A percentile compares a stretch with the other conserved stretches of the same genome.
Evolutionary conservation across 1,140 invertebrate genomes (phyloP).

Genomic region (Pogonognathellus flavescens): DNA sequence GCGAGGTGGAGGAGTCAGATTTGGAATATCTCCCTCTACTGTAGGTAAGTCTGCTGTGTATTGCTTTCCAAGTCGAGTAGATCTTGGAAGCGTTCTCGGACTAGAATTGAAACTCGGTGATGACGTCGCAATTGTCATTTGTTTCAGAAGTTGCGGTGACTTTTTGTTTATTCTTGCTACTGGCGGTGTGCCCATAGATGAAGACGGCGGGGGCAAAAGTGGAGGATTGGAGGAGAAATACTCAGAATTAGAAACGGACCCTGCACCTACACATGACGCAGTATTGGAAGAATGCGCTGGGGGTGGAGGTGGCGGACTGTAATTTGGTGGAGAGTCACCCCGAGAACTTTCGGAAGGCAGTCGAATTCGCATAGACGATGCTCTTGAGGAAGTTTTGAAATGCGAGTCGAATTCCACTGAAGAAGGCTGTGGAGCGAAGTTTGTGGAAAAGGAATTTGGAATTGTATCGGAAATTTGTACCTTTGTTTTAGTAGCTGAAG

Average conservation of each 20-base stretch:
- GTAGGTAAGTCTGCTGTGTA: conserved; percentile 58
- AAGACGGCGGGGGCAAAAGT: conserved; percentile 56
- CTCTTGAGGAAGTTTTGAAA: conserved; percentile 58
- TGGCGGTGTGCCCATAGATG: conserved; percentile 40
- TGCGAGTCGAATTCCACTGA: conserved; percentile 70
- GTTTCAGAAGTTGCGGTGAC: conserved; percentile 65
- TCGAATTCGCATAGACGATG: conserved; percentile 9
- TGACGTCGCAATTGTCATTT: conserved; percentile 64
- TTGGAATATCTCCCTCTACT: conserved; percentile 58
- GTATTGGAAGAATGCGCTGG: conserved; percentile 12
- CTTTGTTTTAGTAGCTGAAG: conserved; percentile 36
- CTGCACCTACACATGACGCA: neutral
- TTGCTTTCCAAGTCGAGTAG: conserved; percentile 49
- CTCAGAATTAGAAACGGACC: conserved; percentile 58
- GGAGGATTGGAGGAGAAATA: conserved; percentile 58
- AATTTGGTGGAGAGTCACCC: conserved; percentile 64
- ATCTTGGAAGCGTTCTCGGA: conserved; percentile 64
- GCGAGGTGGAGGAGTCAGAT: conserved; percentile 67
- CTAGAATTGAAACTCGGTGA: conserved; percentile 51
- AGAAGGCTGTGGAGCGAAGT: conserved; percentile 54
- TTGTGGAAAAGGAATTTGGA: conserved; percentile 64
- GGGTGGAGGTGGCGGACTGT: conserved; percentile 63
- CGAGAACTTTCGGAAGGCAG: conserved; percentile 2
- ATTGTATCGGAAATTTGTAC: conserved; percentile 37
- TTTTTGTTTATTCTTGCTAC: conserved; percentile 60